phyloP scores from a whole-genome alignment of 2,888 invertebrate genomes.

The Drosophila neonasuta region DNA sequence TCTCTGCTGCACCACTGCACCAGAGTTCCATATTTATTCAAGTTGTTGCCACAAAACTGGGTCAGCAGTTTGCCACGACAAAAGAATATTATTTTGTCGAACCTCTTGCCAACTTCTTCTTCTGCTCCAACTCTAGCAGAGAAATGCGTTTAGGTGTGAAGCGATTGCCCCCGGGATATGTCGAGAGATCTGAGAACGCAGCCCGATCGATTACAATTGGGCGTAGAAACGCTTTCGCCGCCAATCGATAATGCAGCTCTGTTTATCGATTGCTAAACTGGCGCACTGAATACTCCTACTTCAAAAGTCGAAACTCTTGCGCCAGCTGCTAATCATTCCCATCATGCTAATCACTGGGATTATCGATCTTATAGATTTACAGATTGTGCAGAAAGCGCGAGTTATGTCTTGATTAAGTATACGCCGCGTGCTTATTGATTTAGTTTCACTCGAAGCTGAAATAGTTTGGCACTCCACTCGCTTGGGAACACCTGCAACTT shows the following conservation, averaged over 20 bases:
- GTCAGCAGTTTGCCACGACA: conserved; percentile 26
- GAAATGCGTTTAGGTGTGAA: conserved; percentile 71
- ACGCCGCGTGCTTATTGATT: conserved; percentile 67
- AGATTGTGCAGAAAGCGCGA: conserved; percentile 10
- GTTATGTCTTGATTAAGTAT: conserved; percentile 73
- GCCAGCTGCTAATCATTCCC: conserved; percentile 19
- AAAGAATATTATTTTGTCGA: neutral
- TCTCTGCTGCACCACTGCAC: conserved; percentile 34
- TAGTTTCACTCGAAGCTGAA: conserved; percentile 55
- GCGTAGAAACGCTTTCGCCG: conserved; percentile 51
- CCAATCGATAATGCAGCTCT: conserved; percentile 17
- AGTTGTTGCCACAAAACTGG: conserved; percentile 32
- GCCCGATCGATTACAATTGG: conserved; percentile 11
- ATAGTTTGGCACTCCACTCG: conserved; percentile 17
- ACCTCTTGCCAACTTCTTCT: conserved; percentile 4
- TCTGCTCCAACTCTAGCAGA: neutral
- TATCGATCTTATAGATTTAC: conserved; percentile 12
- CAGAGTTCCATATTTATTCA: conserved; percentile 61
- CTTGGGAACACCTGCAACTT: conserved; percentile 54
- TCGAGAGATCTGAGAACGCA: conserved; percentile 6
- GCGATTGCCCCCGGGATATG: conserved; percentile 64
- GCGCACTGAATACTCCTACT: neutral
- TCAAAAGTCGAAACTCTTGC: neutral
- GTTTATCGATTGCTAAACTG: conserved; percentile 13
- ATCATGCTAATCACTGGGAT: conserved; percentile 54